phyloP scores from a whole-genome alignment of 2,113 vertebrate species.

The Daboia siamensis region DNA sequence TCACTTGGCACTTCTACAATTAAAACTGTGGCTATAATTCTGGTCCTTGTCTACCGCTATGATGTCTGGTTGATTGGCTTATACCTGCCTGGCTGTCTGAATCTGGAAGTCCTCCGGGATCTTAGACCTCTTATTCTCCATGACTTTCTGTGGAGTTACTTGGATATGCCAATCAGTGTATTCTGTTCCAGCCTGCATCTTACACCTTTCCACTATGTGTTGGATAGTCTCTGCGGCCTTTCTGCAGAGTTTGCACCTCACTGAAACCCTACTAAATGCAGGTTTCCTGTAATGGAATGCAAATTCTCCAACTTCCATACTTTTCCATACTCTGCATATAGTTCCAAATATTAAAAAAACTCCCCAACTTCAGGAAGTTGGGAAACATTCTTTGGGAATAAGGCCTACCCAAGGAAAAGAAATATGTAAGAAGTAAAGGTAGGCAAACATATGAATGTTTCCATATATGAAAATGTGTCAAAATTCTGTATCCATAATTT shows the following conservation, averaged over 20 bases:
- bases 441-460: not conserved
- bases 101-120: not conserved
- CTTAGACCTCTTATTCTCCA: not conserved
- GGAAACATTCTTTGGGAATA: not conserved
- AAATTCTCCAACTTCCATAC: not conserved
- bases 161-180: not conserved
- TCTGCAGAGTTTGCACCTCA: not conserved
- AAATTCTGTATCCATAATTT: not conserved
- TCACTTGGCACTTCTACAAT: too few species aligned
- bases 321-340: not conserved
- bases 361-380: not conserved
- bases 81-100: not conserved
- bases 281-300: not conserved
- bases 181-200: not conserved
- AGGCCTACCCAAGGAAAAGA: not conserved
- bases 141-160: not conserved
- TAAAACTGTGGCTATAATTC: not conserved
- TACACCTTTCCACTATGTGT: not conserved
- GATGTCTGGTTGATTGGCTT: not conserved
- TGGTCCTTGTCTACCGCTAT: not conserved
- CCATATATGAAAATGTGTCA: not conserved
- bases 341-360: not conserved
- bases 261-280: not conserved
- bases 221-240: not conserved
- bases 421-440: not conserved